Evolutionary conservation across 2,113 vertebrate species (phyloP).

Genomic region (Rutilus rutilus): DNA sequence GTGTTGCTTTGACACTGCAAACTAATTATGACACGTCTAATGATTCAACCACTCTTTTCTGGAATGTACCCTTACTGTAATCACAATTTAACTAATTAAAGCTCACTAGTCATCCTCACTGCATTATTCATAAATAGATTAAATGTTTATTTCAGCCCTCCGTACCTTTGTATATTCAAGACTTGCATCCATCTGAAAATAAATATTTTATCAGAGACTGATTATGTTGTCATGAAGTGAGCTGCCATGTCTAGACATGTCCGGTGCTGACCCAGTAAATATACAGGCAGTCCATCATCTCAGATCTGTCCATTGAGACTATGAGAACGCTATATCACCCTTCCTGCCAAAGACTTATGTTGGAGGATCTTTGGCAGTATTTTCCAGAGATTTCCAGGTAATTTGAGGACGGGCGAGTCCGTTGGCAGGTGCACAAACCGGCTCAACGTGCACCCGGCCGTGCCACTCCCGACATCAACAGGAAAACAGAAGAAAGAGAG

Average conservation of each 20-base stretch:
- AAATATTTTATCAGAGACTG: conserved; percentile 14
- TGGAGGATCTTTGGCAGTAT: background rate
- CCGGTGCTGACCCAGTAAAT: conserved; percentile 17
- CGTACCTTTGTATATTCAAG: background rate
- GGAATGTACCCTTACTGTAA: background rate
- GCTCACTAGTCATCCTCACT: background rate
- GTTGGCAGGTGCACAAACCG: conserved; percentile 46
- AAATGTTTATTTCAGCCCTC: background rate
- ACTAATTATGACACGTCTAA: background rate
- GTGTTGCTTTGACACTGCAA: background rate
- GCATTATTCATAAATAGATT: background rate
- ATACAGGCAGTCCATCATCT: conserved; percentile 22
- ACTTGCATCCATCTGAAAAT: conserved; percentile 1
- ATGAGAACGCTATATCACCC: background rate
- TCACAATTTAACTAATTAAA: background rate
- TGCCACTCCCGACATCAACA: conserved; percentile 9
- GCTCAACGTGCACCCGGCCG: background rate
- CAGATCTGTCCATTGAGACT: background rate
- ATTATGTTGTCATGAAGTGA: background rate
- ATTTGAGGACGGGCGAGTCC: conserved; percentile 20
- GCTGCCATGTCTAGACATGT: conserved; percentile 14
- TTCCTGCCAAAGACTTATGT: background rate
- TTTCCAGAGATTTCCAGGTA: conserved; percentile 44
- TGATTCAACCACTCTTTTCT: background rate
- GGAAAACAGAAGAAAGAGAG: conserved; percentile 9